A percentile compares a stretch with the other conserved stretches of the same genome.
phyloP scores from a whole-genome alignment of 2,888 invertebrate species.

The Rhagium mordax region DNA sequence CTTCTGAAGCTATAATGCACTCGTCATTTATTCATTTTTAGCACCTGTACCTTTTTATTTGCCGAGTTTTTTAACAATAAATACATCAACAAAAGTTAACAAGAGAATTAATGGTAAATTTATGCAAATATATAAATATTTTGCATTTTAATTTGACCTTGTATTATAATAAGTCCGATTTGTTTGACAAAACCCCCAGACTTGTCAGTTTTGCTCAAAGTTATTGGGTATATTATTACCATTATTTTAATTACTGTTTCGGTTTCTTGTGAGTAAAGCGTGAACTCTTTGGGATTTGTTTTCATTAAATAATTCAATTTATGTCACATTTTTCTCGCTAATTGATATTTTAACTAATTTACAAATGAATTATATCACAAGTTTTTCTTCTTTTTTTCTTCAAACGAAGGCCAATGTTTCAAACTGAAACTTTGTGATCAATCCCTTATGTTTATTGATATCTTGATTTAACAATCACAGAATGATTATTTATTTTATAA shows the following conservation, averaged over 20 bases:
- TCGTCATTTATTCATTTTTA: background rate
- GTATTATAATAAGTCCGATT: conserved; percentile 19
- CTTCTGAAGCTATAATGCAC: background rate
- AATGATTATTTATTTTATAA: too few relatives aligned
- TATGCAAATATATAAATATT: conserved; percentile 34
- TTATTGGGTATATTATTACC: background rate
- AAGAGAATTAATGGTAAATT: conserved; percentile 31
- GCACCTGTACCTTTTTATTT: conserved; percentile 8
- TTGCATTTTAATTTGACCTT: conserved; percentile 37
- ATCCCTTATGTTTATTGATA: too few relatives aligned
- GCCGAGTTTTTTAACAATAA: conserved; percentile 15
- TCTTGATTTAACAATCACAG: too few relatives aligned
- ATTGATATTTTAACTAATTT: background rate
- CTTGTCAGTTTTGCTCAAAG: conserved; percentile 1
- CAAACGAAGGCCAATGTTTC: too few relatives aligned
- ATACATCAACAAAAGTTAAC: conserved; percentile 25
- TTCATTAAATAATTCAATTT: background rate
- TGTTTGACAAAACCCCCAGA: conserved; percentile 12
- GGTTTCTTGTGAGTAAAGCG: background rate
- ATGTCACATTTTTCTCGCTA: background rate
- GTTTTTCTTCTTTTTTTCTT: background rate
- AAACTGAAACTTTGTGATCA: too few relatives aligned
- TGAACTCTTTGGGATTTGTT: background rate
- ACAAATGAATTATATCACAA: background rate
- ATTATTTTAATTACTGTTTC: background rate